phyloP scores from a whole-genome alignment of 2,888 invertebrate genomes.

The Drosophila paracracens region DNA sequence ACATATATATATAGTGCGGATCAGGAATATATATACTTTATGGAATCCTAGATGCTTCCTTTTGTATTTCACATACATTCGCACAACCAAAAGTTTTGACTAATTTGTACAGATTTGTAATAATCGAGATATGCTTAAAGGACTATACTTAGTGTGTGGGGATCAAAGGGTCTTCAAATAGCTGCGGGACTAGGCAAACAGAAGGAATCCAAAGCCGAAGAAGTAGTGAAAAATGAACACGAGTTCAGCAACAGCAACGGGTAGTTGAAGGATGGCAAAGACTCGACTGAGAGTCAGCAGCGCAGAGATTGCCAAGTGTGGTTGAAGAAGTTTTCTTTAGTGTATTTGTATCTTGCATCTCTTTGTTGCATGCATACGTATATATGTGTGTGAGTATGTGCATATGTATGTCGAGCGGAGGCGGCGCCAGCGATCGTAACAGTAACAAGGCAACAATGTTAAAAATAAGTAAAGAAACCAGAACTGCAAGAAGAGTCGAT shows the following conservation, averaged over 20 bases:
- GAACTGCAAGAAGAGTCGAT: neutral
- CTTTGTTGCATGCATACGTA: neutral
- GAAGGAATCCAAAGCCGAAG: neutral
- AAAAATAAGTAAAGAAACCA: neutral
- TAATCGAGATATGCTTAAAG: neutral
- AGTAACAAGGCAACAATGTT: neutral
- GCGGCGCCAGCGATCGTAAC: neutral
- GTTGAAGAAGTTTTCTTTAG: neutral
- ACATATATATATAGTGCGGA: neutral
- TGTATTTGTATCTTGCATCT: neutral
- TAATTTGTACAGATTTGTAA: neutral
- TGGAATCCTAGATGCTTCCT: neutral
- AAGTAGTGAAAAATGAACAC: neutral
- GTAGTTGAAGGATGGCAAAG: neutral
- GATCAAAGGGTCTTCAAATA: neutral
- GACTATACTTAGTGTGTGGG: neutral
- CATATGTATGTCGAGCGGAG: neutral
- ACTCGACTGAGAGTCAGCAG: neutral
- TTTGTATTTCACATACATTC: neutral
- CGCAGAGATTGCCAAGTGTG: neutral
- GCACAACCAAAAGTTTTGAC: neutral
- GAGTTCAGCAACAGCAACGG: neutral
- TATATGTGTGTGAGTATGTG: neutral
- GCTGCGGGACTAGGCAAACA: neutral
- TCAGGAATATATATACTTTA: neutral